Conservation (phyloP, 2,113 vertebrate species). For the Montifringilla adamsi region DNA sequence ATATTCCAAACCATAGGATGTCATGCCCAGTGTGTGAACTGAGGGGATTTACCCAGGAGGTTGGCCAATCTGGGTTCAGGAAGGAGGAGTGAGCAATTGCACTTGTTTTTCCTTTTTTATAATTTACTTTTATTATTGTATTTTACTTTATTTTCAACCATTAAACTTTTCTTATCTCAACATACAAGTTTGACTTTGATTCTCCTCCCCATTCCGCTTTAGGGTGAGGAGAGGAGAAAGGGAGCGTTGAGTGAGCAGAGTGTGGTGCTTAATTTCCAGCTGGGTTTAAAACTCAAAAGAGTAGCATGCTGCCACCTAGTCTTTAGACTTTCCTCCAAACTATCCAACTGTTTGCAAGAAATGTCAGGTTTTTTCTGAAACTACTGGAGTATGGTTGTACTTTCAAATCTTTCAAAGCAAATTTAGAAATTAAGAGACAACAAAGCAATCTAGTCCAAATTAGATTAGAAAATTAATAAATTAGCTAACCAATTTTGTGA, state of each 20-base stretch:
- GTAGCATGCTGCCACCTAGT: neutral
- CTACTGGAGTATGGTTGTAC: neutral
- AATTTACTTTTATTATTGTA: neutral
- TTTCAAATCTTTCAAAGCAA: neutral
- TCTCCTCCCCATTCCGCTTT: neutral
- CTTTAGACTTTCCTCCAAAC: neutral
- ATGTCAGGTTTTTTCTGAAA: neutral
- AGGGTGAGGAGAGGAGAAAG: neutral
- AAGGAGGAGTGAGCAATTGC: neutral
- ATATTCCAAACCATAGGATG: neutral
- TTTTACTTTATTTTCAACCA: neutral
- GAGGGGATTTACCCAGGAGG: neutral
- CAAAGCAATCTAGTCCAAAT: neutral
- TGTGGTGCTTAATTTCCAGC: neutral
- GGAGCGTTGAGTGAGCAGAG: neutral
- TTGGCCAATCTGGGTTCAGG: too few relatives aligned
- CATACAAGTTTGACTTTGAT: neutral
- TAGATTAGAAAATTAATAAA: neutral
- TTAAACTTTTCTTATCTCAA: neutral
- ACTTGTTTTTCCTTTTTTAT: neutral
- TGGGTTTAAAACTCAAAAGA: neutral
- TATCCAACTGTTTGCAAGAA: neutral
- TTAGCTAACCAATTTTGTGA: neutral
- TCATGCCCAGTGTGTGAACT: neutral
- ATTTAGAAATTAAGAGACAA: neutral